Evolutionary conservation across 2,113 vertebrate species (phyloP), one percentile per base, ranked within the genome.

Genomic region (Dissostichus mawsoni): DNA sequence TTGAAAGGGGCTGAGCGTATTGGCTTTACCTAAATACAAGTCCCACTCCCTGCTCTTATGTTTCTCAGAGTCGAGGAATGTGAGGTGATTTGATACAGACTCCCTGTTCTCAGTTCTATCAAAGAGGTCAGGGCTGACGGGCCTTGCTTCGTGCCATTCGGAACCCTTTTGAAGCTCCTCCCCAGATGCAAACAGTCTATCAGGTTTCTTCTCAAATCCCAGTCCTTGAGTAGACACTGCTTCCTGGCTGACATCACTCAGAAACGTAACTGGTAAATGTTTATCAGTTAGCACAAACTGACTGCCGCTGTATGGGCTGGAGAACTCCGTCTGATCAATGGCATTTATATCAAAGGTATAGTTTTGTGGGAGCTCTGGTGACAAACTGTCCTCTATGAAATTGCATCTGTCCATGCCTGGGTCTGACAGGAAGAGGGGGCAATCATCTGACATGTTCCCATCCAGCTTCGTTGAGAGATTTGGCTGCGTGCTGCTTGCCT

Each of bases 331-430:
- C 87, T 98, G 97, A 23, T 96, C 97, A 72, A 99, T 96, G 52
- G 96, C 83, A 80, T 99, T 99, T 78, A 99, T 99, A 92, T 99
- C 98, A 92, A 99, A 99, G 87, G 94, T 97, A 80, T 98, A 99
- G 94, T 96, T 97, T 90, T 98, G 96, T 1, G 94, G 94, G 18
- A 95, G 90, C 78, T 99, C 97, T 76, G 98, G 98, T 63, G 98
- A 99, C 61, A 99, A 94, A 80, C 97, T 98, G 79, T 98, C 97
- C 91, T 99, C 98, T 84, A 99, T 96, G 0, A 97, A 98, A 47
- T 97, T 98, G 92, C 97, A 98, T 85, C 96, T 96, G 93, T 98
- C 97, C 93, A 98, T 94, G 70, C 96, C 96, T 66, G 96, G 96
- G 82, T 98, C 97, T 78, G 97, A 97, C 86, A 96, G 94, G 88